These are phyloP conservation scores for Campylorhamphus procurvoides DNA, from an alignment of 2,113 vertebrate genomes.

Conservation along the genomic window DNA sequence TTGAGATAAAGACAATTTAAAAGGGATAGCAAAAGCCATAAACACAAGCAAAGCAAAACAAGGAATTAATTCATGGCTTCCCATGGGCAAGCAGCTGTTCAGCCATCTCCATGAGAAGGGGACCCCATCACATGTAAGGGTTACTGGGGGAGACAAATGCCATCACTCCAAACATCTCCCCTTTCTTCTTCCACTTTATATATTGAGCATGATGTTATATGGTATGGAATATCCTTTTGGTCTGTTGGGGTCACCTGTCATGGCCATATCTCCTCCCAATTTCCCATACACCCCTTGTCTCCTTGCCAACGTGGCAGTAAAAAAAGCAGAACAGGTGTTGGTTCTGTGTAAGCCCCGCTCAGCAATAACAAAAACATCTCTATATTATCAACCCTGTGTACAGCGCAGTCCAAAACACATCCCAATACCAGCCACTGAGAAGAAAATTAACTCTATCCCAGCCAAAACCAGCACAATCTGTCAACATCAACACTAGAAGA, in stretches of 20 bases:
- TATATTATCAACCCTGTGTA: neutral
- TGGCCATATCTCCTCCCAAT: neutral
- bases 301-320: neutral
- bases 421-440: too few relatives aligned
- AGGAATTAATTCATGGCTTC: neutral
- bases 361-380: neutral
- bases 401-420: neutral
- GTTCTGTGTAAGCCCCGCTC: neutral
- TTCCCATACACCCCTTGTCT: neutral
- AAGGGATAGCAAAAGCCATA: neutral
- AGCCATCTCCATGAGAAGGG: neutral
- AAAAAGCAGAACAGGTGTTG: neutral
- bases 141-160: neutral
- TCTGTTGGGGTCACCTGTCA: neutral
- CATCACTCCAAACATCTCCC: neutral
- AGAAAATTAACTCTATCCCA: neutral
- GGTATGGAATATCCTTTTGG: neutral
- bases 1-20: neutral
- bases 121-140: neutral
- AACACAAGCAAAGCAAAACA: neutral
- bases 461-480: neutral
- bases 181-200: neutral
- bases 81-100: neutral
- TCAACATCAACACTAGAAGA: neutral
- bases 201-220: too few relatives aligned